These are phyloP conservation scores for Luscinia megarhynchos DNA, from an alignment of 2,797 vertebrate genomes.

Conservation along the genomic window DNA sequence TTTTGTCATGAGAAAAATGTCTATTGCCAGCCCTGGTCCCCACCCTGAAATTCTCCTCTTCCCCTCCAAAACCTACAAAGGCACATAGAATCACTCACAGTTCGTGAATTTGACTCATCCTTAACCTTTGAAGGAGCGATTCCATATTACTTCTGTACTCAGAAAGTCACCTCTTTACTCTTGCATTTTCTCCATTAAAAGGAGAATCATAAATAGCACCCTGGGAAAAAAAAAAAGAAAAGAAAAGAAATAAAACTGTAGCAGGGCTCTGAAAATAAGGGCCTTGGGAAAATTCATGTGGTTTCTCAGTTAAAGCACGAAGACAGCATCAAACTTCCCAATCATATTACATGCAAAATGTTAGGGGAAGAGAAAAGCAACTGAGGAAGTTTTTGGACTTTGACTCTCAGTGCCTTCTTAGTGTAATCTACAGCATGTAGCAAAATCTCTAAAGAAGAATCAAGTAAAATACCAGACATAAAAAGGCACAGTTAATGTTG, in stretches of 20 bases:
- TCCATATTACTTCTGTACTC: background rate
- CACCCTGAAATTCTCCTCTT: background rate
- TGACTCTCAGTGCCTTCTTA: background rate
- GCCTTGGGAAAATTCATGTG: background rate
- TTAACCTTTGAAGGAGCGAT: background rate
- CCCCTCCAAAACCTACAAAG: background rate
- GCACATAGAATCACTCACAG: background rate
- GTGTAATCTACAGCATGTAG: background rate
- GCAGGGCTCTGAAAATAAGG: background rate
- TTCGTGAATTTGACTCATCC: background rate
- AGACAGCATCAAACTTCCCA: background rate
- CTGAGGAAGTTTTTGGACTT: background rate
- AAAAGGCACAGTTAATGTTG: background rate
- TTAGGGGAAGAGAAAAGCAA: background rate
- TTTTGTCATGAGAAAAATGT: background rate
- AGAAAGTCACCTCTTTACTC: background rate
- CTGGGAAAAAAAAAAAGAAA: no score
- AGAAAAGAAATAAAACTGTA: background rate
- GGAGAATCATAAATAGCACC: background rate
- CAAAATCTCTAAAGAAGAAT: background rate
- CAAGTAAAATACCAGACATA: background rate
- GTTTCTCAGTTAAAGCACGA: background rate
- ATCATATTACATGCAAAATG: background rate
- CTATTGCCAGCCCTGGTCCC: background rate
- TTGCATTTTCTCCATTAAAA: background rate